phyloP scores from a whole-genome alignment of 2,113 vertebrate species.

The Prinia subflava region DNA sequence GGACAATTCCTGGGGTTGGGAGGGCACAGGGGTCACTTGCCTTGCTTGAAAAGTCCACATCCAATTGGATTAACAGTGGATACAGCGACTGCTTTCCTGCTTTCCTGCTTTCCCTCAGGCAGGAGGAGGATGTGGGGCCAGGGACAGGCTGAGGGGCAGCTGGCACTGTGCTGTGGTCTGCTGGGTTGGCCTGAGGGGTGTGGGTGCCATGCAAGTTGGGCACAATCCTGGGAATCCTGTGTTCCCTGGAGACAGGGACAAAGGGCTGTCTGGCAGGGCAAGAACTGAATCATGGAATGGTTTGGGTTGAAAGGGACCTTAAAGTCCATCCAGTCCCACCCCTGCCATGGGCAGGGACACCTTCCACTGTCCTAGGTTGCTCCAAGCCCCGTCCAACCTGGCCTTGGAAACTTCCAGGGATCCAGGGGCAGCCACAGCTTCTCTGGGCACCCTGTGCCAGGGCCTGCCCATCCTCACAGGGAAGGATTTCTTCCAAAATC shows the following conservation, averaged over 20 bases:
- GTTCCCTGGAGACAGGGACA: neutral
- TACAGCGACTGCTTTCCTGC: neutral
- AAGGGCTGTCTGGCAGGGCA: neutral
- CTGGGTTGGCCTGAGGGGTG: neutral
- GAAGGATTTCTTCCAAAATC: accelerated
- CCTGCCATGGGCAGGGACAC: no score
- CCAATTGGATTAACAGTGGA: neutral
- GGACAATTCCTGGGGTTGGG: neutral
- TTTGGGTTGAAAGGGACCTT: neutral
- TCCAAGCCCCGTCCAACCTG: accelerated
- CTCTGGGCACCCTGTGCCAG: neutral
- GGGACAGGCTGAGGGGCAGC: neutral
- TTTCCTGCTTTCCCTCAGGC: neutral
- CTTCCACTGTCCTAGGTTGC: accelerated
- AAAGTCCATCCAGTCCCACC: accelerated
- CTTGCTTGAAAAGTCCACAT: neutral
- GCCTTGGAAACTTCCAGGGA: neutral
- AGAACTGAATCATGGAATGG: neutral
- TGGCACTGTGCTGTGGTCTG: neutral
- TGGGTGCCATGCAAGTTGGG: neutral
- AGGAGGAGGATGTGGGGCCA: neutral
- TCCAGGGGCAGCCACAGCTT: neutral
- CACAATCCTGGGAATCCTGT: neutral
- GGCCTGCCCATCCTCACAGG: accelerated
- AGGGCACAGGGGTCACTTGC: neutral